Percentiles rank a stretch among this genome's conserved stretches.
phyloP scores from a whole-genome alignment of 2,113 vertebrate species.

The Hippocampus barbouri region DNA sequence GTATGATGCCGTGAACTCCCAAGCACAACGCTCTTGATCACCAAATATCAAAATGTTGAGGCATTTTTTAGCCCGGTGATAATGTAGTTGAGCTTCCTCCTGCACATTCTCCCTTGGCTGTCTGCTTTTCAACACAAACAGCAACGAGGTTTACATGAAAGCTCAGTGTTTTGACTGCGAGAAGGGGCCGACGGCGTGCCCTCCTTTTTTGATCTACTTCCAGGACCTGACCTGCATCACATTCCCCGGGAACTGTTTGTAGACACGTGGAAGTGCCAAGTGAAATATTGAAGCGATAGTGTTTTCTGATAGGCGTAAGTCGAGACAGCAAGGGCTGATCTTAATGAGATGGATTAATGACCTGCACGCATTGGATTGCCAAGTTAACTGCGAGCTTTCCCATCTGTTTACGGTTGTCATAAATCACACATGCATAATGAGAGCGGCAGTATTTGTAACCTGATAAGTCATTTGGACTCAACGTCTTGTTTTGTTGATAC shows the following conservation, averaged over 20 bases:
- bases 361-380: constrained; percentile 11
- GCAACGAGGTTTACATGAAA: constrained; percentile 76
- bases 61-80: not conserved
- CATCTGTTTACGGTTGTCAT: not conserved
- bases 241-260: constrained; percentile 70
- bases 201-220: constrained; percentile 78
- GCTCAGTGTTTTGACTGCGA: constrained; percentile 84
- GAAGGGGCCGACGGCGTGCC: constrained; percentile 75
- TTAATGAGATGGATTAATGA: constrained; percentile 8
- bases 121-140: constrained; percentile 77
- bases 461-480: not conserved
- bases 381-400: constrained; percentile 9
- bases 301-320: constrained; percentile 71
- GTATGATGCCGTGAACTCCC: not conserved
- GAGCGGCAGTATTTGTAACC: not conserved
- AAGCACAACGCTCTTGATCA: not conserved
- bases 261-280: constrained; percentile 76
- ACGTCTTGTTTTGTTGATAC: not conserved
- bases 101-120: constrained; percentile 12
- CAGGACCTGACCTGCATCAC: constrained; percentile 78
- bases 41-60: not conserved
- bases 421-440: constrained; percentile 4
- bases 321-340: constrained; percentile 23
- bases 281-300: constrained; percentile 84
- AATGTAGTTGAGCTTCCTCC: not conserved